A percentile compares a stretch with the other conserved stretches of the same genome.
These are phyloP conservation scores for Alaudala cheleensis DNA, from an alignment of 2,113 vertebrate genomes.

Conservation along the genomic window DNA sequence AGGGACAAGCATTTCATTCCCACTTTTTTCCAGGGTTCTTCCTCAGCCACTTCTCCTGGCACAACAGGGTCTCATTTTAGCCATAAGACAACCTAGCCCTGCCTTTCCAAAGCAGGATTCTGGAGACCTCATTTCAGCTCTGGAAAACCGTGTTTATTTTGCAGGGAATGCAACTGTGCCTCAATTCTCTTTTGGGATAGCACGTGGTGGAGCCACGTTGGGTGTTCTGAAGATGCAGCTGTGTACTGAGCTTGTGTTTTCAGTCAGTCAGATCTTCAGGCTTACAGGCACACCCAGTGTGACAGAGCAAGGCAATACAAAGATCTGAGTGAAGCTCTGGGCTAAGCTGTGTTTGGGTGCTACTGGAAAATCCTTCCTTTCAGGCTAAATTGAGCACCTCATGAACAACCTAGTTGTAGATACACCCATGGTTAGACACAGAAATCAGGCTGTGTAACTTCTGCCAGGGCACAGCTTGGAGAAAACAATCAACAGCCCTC, in stretches of 20 bases:
- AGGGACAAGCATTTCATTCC: neutral
- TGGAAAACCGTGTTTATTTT: neutral
- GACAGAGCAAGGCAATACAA: neutral
- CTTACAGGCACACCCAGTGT: neutral
- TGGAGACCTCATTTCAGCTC: neutral
- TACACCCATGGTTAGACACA: neutral
- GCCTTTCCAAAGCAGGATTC: neutral
- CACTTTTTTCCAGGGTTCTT: neutral
- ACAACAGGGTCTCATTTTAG: neutral
- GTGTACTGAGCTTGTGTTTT: accelerated
- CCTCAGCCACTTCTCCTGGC: neutral
- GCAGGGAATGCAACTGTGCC: neutral
- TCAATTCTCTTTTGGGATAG: neutral
- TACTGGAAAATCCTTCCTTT: neutral
- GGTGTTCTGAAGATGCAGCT: neutral
- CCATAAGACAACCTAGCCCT: neutral
- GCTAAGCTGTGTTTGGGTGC: neutral
- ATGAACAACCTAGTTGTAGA: neutral
- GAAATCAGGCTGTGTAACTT: neutral
- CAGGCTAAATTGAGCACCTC: neutral
- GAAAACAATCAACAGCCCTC: neutral
- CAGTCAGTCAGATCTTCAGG: neutral
- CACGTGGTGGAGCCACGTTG: accelerated
- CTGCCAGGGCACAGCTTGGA: neutral
- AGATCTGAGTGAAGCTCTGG: neutral